A percentile compares a stretch with the other conserved stretches of the same genome.
Evolutionary conservation across 2,888 invertebrate species (phyloP).

Genomic region (Sinotaia quadrata): DNA sequence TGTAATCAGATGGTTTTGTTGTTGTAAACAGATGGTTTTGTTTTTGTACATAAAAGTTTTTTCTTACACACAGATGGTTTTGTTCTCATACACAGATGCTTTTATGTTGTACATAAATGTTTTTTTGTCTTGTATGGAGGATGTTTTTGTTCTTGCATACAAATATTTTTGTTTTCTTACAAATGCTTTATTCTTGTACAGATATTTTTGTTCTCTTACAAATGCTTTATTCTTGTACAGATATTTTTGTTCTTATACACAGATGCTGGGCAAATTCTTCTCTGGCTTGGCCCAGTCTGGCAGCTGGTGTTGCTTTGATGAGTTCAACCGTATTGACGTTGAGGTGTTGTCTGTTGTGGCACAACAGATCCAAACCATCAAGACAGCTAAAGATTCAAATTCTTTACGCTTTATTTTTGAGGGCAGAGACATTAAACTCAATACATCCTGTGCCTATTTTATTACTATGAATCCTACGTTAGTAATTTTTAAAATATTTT

Average conservation of each 20-base stretch:
- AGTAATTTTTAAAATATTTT: constrained; percentile 30
- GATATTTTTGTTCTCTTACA: background rate
- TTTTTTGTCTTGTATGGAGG: too few species aligned
- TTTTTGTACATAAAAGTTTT: too few species aligned
- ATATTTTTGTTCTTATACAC: background rate
- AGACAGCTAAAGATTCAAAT: constrained; percentile 69
- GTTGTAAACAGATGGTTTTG: too few species aligned
- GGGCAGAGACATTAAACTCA: constrained; percentile 70
- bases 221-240: background rate
- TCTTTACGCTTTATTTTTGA: constrained; percentile 70
- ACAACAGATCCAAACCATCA: constrained; percentile 72
- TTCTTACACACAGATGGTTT: too few species aligned
- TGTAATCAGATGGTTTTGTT: too few species aligned
- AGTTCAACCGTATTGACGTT: constrained; percentile 72
- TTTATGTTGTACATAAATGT: too few species aligned
- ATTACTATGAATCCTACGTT: constrained; percentile 72
- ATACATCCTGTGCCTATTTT: constrained; percentile 70
- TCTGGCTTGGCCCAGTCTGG: constrained; percentile 72
- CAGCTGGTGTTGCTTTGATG: constrained; percentile 73
- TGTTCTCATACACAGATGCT: too few species aligned
- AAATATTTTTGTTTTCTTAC: background rate
- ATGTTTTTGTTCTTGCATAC: background rate
- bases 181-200: background rate
- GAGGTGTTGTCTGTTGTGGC: constrained; percentile 72
- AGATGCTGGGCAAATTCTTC: constrained; percentile 72